Conservation (phyloP, 1,140 invertebrate species). For the Formica selysi region DNA sequence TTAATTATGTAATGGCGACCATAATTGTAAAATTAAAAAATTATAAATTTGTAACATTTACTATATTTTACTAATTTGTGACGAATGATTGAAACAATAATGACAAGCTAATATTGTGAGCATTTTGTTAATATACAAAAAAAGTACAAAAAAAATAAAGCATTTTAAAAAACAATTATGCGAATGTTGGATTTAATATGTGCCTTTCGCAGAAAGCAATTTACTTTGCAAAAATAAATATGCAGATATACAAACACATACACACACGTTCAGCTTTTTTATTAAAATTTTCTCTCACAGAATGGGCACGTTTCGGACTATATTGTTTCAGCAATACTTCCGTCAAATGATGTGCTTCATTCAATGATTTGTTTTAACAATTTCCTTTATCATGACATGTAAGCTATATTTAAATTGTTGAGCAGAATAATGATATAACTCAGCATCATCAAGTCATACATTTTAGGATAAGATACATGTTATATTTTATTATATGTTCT, state of each 20-base stretch:
- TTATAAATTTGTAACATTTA: too few species aligned
- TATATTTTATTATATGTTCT: not conserved
- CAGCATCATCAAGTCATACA: slow-evolving; percentile 27
- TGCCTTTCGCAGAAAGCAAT: not conserved
- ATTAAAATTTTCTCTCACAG: not conserved
- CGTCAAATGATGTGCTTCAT: slow-evolving; percentile 33
- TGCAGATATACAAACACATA: not conserved
- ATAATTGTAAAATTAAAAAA: too few species aligned
- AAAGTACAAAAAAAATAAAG: too few species aligned
- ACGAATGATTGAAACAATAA: too few species aligned
- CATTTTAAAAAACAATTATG: not conserved
- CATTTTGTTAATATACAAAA: too few species aligned
- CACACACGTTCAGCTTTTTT: not conserved
- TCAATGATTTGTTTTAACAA: slow-evolving; percentile 48
- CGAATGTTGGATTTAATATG: not conserved
- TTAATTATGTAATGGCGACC: too few species aligned
- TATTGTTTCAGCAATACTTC: slow-evolving; percentile 22
- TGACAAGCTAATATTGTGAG: too few species aligned
- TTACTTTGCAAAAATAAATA: slow-evolving; percentile 1
- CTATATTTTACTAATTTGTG: too few species aligned
- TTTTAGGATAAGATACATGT: not conserved
- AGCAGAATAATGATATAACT: not conserved
- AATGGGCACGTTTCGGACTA: slow-evolving; percentile 1
- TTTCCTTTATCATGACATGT: slow-evolving; percentile 35
- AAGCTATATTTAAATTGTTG: slow-evolving; percentile 27